A percentile compares a stretch with the other conserved stretches of the same genome.
phyloP scores from a whole-genome alignment of 2,797 vertebrate genomes.

The Pristis pectinata region DNA sequence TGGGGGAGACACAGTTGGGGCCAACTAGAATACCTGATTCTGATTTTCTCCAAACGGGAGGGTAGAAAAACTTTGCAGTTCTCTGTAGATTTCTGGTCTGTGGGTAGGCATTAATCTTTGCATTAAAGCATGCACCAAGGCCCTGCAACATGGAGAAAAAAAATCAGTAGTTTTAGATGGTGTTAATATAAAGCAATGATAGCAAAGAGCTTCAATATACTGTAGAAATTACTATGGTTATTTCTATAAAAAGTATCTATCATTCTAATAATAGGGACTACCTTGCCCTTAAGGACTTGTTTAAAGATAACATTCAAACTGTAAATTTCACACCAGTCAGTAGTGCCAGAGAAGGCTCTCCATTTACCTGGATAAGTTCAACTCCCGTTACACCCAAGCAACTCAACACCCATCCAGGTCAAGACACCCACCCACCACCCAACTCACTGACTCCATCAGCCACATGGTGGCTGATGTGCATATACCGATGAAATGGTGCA shows the following conservation, averaged over 20 bases:
- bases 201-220: background rate
- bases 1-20: slow-evolving; percentile 61
- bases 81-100: slow-evolving; percentile 54
- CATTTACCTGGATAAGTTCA: too few relatives aligned
- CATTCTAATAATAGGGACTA: background rate
- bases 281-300: background rate
- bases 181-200: background rate
- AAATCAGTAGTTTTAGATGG: background rate
- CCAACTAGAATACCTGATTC: slow-evolving; percentile 62
- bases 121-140: slow-evolving; percentile 65
- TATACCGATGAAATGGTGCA: too few relatives aligned
- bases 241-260: background rate
- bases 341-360: too few relatives aligned
- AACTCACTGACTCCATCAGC: too few relatives aligned
- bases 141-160: slow-evolving; percentile 53
- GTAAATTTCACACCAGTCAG: background rate
- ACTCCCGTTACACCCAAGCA: too few relatives aligned
- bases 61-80: slow-evolving; percentile 60
- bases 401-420: too few relatives aligned
- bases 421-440: too few relatives aligned
- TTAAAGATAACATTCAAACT: background rate
- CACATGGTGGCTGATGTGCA: too few relatives aligned
- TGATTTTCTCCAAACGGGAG: slow-evolving; percentile 49
- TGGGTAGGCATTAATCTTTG: slow-evolving; percentile 60
- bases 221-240: background rate